Percentiles rank a stretch among this genome's conserved stretches.
Conservation (phyloP, 1,140 invertebrate species). For the Hycleus cichorii region DNA sequence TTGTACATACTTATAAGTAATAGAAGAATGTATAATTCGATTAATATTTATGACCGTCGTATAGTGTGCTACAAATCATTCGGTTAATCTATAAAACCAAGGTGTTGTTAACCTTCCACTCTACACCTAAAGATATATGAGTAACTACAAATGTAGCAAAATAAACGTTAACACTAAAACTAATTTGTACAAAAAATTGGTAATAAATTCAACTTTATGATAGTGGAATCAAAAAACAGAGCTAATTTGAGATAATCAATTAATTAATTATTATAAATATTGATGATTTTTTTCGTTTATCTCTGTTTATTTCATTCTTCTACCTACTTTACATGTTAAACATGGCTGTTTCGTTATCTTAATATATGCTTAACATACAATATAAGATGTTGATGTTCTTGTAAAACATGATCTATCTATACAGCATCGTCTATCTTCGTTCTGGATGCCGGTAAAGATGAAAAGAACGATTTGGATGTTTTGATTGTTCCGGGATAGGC, state of each 20-base stretch:
- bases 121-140: conserved; percentile 9
- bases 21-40: no score
- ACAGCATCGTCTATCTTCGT: conserved; percentile 9
- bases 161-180: neutral
- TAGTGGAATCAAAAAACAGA: conserved; percentile 4
- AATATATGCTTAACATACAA: conserved; percentile 13
- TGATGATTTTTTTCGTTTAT: no score
- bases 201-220: conserved; percentile 12
- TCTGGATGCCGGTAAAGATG: conserved; percentile 5
- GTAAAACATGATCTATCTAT: conserved; percentile 5
- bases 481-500: conserved; percentile 20
- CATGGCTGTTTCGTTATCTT: neutral
- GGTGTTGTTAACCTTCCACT: neutral
- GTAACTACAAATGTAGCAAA: conserved; percentile 5
- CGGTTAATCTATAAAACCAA: neutral
- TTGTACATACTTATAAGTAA: no score
- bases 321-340: neutral
- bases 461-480: conserved; percentile 15
- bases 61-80: neutral
- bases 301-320: no score
- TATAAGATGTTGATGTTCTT: conserved; percentile 5
- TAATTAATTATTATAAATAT: no score
- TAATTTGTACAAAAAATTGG: conserved; percentile 7
- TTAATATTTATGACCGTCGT: no score
- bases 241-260: no score